Evolutionary conservation across 2,797 vertebrate genomes (phyloP).

Genomic region (Danio tinwini): DNA sequence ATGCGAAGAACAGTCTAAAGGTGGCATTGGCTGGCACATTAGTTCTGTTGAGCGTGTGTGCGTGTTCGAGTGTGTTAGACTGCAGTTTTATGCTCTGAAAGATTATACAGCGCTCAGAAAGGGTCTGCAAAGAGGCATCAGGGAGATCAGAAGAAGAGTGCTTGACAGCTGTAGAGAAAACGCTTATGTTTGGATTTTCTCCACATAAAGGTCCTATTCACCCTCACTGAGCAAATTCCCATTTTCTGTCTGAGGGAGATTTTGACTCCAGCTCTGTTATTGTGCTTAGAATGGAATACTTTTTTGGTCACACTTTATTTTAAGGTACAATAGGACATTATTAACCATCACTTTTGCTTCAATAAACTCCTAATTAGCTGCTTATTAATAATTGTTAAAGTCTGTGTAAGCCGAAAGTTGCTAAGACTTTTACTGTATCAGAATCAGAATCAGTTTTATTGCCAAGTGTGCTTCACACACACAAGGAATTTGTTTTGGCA

Average conservation of each 20-base stretch:
- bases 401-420: too few relatives aligned
- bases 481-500: too few relatives aligned
- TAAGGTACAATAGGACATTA: too few relatives aligned
- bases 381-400: too few relatives aligned
- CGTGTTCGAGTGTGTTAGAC: slow-evolving; percentile 6
- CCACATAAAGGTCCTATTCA: background rate
- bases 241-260: slow-evolving; percentile 56
- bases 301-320: too few relatives aligned
- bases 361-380: too few relatives aligned
- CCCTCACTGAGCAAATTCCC: slow-evolving; percentile 50
- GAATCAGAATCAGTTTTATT: too few relatives aligned
- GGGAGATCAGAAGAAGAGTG: slow-evolving; percentile 68
- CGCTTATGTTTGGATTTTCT: slow-evolving; percentile 45
- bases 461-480: too few relatives aligned
- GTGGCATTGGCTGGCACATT: slow-evolving; percentile 3
- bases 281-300: slow-evolving; percentile 75
- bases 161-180: slow-evolving; percentile 71
- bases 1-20: slow-evolving; percentile 1
- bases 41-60: slow-evolving; percentile 23
- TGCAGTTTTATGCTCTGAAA: slow-evolving; percentile 29
- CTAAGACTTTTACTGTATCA: too few relatives aligned
- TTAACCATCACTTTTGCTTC: too few relatives aligned
- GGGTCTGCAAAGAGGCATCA: slow-evolving; percentile 55
- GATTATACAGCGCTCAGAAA: slow-evolving; percentile 33
- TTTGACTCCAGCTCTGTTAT: slow-evolving; percentile 69